Conservation (phyloP, 2,888 invertebrate species). For the Unio pictorum region DNA sequence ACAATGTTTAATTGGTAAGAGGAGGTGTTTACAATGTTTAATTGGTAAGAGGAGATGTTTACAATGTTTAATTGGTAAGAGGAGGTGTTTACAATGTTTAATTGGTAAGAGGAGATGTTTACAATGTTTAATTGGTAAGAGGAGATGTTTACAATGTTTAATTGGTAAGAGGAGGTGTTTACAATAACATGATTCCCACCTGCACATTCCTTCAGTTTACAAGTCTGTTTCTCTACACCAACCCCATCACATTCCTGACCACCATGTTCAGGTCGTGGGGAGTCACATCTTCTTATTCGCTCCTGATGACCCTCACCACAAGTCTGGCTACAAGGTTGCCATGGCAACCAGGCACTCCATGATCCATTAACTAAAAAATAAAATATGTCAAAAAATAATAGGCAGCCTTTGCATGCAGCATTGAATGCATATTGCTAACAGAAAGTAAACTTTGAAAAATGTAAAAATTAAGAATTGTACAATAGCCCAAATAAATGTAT, state of each 20-base stretch:
- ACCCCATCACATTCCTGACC: constrained; percentile 71
- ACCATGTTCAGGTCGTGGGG: constrained; percentile 70
- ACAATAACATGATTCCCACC: constrained; percentile 29
- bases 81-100: background rate
- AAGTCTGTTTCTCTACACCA: constrained; percentile 70
- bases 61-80: background rate
- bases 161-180: background rate
- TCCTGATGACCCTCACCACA: constrained; percentile 72
- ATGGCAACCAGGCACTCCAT: constrained; percentile 73
- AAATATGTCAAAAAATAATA: no score
- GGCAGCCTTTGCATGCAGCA: no score
- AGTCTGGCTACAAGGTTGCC: constrained; percentile 72
- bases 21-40: background rate
- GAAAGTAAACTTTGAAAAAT: no score
- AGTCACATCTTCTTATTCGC: constrained; percentile 71
- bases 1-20: background rate
- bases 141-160: background rate
- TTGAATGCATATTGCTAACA: no score
- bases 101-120: background rate
- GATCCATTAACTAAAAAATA: constrained; percentile 28
- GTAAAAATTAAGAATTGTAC: no score
- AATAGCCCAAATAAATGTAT: no score
- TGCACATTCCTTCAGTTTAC: constrained; percentile 71
- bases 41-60: no score
- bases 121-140: background rate